Evolutionary conservation across 2,113 vertebrate genomes (phyloP).

Genomic region (Ciconia stormi): DNA sequence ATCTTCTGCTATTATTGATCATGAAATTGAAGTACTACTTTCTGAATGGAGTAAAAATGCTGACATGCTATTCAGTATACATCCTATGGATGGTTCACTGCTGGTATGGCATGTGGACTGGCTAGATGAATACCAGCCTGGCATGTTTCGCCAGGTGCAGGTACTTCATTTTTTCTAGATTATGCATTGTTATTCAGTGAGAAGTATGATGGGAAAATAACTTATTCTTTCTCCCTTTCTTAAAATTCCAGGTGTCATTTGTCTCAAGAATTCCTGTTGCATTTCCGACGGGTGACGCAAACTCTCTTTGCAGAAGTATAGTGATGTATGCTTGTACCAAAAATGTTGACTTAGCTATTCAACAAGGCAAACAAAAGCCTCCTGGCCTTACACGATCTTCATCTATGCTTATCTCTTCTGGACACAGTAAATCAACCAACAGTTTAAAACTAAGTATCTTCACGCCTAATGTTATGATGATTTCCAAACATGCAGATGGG

Average conservation of each 20-base stretch:
- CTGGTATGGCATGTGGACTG: conserved; percentile 97
- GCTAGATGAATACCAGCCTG: conserved; percentile 97
- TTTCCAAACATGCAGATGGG: conserved; percentile 96
- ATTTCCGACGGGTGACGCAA: conserved; percentile 94
- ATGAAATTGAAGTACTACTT: conserved; percentile 89
- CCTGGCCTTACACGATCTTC: conserved; percentile 81
- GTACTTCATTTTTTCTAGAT: conserved; percentile 68
- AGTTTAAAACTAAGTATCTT: conserved; percentile 94
- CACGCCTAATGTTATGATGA: conserved; percentile 97
- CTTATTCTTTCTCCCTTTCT: background rate
- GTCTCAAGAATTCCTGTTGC: conserved; percentile 98
- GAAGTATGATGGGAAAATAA: background rate
- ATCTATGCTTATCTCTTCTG: conserved; percentile 86
- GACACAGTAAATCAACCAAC: conserved; percentile 81
- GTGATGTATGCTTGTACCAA: conserved; percentile 98
- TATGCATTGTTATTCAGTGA: background rate
- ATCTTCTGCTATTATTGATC: conserved; percentile 84
- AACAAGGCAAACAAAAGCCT: conserved; percentile 90
- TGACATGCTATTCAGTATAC: conserved; percentile 98
- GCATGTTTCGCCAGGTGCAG: conserved; percentile 98
- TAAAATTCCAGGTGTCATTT: conserved; percentile 89
- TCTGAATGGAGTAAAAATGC: conserved; percentile 95
- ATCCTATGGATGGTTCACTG: conserved; percentile 94
- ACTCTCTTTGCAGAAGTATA: conserved; percentile 93
- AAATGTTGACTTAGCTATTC: conserved; percentile 95